Evolutionary conservation across 2,113 vertebrate species (phyloP).

Genomic region (Procavia capensis): DNA sequence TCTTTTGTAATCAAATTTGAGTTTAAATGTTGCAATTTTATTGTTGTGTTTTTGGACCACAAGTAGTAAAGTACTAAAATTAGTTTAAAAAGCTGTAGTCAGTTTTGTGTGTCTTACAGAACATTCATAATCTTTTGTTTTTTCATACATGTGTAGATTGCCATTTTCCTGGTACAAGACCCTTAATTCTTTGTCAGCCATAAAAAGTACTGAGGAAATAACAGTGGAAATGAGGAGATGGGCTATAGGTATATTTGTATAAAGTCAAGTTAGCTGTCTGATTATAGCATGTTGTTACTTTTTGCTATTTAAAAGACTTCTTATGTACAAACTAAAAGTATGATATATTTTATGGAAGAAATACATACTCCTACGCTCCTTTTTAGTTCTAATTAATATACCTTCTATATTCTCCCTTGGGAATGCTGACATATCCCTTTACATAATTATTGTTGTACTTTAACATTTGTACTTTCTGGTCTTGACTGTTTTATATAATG

Average conservation of each 20-base stretch:
- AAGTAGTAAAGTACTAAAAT: conserved; percentile 20
- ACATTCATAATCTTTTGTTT: conserved; percentile 48
- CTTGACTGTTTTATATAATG: neutral
- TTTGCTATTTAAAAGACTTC: conserved; percentile 41
- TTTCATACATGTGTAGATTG: conserved; percentile 34
- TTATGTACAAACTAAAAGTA: conserved; percentile 36
- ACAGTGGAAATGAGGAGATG: neutral
- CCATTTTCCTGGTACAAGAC: neutral
- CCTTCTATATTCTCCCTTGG: neutral
- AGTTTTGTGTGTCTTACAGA: conserved; percentile 1
- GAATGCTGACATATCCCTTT: neutral
- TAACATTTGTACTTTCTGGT: neutral
- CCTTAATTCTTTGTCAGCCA: neutral
- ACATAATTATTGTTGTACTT: neutral
- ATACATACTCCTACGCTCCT: neutral
- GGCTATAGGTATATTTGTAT: neutral
- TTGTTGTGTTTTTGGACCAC: conserved; percentile 11
- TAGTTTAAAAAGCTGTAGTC: conserved; percentile 34
- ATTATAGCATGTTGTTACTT: conserved; percentile 4
- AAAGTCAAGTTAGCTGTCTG: neutral
- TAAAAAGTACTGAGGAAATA: conserved; percentile 50
- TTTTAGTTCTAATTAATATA: neutral
- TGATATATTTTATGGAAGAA: neutral
- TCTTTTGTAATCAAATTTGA: conserved; percentile 55
- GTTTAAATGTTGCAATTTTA: conserved; percentile 44